Conservation (phyloP, 2,113 vertebrate genomes). For the Syngnathus floridae region DNA sequence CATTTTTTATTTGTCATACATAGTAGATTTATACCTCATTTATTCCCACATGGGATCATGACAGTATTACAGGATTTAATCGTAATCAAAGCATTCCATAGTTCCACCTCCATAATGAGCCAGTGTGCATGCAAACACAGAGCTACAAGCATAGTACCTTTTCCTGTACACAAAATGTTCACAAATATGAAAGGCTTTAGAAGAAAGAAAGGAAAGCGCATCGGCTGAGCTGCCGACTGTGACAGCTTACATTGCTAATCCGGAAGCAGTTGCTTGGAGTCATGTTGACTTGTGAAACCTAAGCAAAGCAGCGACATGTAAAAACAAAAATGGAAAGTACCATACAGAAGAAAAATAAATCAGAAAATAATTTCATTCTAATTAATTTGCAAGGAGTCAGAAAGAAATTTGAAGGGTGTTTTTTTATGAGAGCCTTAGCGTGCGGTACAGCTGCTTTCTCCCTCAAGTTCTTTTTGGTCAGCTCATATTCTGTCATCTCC, state of each 20-base stretch:
- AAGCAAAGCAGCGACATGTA: slow-evolving; percentile 34
- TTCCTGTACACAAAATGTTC: slow-evolving; percentile 21
- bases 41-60: slow-evolving; percentile 7
- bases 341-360: neutral
- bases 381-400: neutral
- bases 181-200: slow-evolving; percentile 60
- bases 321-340: slow-evolving; percentile 7
- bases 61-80: slow-evolving; percentile 5
- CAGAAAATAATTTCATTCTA: neutral
- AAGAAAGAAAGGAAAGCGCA: slow-evolving; percentile 42
- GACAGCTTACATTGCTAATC: slow-evolving; percentile 58
- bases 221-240: slow-evolving; percentile 44
- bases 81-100: slow-evolving; percentile 15
- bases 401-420: neutral
- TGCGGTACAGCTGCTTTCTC: neutral
- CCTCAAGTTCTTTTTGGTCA: slow-evolving; percentile 5
- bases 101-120: slow-evolving; percentile 3
- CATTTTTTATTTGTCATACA: neutral
- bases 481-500: slow-evolving; percentile 6
- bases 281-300: slow-evolving; percentile 47
- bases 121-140: neutral
- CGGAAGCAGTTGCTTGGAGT: slow-evolving; percentile 43
- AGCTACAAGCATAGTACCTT: slow-evolving; percentile 16
- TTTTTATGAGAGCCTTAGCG: slow-evolving; percentile 1
- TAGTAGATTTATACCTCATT: slow-evolving; percentile 9